Percentiles rank a stretch among this genome's conserved stretches.
Conservation (phyloP, 2,797 vertebrate genomes). For the Parauchenoglanis punctatus region DNA sequence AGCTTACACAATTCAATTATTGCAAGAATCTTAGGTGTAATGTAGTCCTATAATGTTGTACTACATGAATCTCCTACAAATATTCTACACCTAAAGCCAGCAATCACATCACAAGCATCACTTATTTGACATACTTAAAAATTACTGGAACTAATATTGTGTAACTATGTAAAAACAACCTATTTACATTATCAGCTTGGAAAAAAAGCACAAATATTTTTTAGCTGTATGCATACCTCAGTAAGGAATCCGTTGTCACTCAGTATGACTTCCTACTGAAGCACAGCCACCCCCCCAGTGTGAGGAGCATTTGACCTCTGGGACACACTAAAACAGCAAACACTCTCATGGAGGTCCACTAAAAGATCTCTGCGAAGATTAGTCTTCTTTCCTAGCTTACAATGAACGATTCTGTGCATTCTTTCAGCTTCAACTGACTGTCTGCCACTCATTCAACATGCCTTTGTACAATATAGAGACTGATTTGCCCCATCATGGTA, state of each 20-base stretch:
- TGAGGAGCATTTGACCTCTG: constrained; percentile 45
- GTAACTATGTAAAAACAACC: no score
- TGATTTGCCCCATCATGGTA: constrained; percentile 36
- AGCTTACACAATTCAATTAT: not conserved
- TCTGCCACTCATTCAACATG: constrained; percentile 58
- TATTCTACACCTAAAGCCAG: not conserved
- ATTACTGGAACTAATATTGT: not conserved
- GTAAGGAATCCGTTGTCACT: constrained; percentile 23
- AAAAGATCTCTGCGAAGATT: constrained; percentile 35
- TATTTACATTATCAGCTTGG: not conserved
- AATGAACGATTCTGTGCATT: constrained; percentile 8
- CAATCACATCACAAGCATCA: not conserved
- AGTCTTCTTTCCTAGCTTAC: constrained; percentile 26
- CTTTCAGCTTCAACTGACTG: constrained; percentile 40
- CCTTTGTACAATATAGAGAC: constrained; percentile 22
- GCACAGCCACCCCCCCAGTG: constrained; percentile 1
- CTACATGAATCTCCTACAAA: not conserved
- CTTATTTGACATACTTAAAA: no score
- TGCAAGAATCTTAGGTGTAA: not conserved
- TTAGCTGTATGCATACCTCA: not conserved
- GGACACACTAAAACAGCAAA: constrained; percentile 59
- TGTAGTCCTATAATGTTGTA: not conserved
- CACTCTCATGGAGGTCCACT: constrained; percentile 53
- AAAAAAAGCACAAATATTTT: not conserved
- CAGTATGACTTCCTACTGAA: constrained; percentile 21